Evolutionary conservation across 1,140 invertebrate genomes (phyloP).

Genomic region (Hylaeus anthracinus): DNA sequence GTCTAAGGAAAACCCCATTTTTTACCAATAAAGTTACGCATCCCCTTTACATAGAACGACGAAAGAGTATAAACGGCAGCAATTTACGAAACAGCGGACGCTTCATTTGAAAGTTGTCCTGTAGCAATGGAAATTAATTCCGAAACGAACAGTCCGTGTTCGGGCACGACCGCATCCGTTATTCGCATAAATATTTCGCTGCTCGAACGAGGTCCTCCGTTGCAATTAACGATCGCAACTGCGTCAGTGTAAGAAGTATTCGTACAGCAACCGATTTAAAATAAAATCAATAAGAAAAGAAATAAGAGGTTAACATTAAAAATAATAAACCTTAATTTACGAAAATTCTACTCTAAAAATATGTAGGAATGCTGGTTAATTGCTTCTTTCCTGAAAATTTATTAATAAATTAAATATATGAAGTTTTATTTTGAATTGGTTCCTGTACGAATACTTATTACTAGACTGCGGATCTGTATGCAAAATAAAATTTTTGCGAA

Average conservation of each 20-base stretch:
- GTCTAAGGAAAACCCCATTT: background rate
- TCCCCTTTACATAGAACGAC: background rate
- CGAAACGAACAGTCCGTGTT: constrained; percentile 22
- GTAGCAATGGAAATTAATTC: constrained; percentile 48
- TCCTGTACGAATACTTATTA: no score
- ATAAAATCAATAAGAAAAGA: no score
- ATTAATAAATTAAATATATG: no score
- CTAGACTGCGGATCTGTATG: no score
- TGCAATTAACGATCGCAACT: constrained; percentile 20
- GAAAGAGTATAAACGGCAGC: background rate
- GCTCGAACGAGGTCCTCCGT: constrained; percentile 14
- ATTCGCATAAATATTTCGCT: constrained; percentile 34
- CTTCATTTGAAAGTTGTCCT: constrained; percentile 37
- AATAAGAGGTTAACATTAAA: no score
- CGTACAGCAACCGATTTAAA: no score
- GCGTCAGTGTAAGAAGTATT: background rate
- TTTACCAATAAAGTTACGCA: background rate
- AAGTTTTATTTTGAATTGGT: no score
- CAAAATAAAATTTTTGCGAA: no score
- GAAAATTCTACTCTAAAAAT: no score
- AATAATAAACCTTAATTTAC: no score
- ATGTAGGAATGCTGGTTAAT: no score
- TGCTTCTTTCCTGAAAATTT: no score
- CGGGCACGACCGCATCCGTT: constrained; percentile 1
- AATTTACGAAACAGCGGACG: constrained; percentile 7